Percentiles rank a stretch among this genome's conserved stretches.
Evolutionary conservation across 2,888 invertebrate genomes (phyloP).

Genomic region (Phengaris alcon): DNA sequence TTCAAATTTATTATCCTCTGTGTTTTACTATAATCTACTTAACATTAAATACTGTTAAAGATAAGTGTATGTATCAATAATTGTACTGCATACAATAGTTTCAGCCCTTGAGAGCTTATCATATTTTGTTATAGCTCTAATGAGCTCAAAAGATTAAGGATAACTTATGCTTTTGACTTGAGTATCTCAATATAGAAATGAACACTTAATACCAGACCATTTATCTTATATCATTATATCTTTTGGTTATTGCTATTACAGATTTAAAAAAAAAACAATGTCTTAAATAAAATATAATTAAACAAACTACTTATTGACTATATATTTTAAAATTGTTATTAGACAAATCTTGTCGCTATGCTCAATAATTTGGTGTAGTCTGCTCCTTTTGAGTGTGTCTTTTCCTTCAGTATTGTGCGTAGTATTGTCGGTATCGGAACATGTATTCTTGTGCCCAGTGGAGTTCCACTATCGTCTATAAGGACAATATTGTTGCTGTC

Average conservation of each 20-base stretch:
- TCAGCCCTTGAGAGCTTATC: no score
- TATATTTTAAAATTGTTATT: constrained; percentile 40
- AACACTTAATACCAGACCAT: no score
- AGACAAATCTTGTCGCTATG: constrained; percentile 93
- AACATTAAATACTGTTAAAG: no score
- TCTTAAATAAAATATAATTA: constrained; percentile 35
- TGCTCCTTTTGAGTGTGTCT: constrained; percentile 88
- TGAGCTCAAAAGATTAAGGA: no score
- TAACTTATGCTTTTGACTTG: no score
- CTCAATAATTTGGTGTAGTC: constrained; percentile 96
- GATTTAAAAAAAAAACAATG: constrained; percentile 8
- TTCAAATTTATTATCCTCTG: constrained; percentile 63
- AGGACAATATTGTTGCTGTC: constrained; percentile 98
- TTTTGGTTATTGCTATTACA: no score
- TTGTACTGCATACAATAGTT: no score
- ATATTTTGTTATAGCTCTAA: no score
- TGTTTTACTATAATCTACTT: constrained; percentile 37
- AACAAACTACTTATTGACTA: constrained; percentile 29
- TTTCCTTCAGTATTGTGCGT: constrained; percentile 89
- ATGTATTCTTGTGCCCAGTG: constrained; percentile 95
- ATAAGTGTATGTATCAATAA: no score
- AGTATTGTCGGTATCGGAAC: constrained; percentile 96
- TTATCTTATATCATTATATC: no score
- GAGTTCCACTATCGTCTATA: constrained; percentile 96
- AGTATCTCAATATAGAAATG: no score